Evolutionary conservation across 2,888 invertebrate species (phyloP), one percentile per base, ranked within the genome.

Genomic region (Escarpia spicata): DNA sequence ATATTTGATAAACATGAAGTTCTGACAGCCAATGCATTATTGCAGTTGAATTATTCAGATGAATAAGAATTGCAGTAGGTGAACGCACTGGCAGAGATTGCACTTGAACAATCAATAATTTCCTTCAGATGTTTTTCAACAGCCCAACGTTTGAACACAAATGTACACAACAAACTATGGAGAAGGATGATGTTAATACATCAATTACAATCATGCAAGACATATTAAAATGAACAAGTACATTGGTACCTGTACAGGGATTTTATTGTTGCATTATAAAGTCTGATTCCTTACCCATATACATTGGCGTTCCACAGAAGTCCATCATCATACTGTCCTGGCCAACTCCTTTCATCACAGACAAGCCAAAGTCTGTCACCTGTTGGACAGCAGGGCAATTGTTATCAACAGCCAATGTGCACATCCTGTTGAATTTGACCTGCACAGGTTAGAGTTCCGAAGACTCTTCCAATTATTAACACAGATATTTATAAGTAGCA

Each of bases 331-430:
- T 97, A 93, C 97, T 96, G 93, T 97, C 97, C 94, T 97, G 96
- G 10, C 97, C 97, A 90, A 96, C 96, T 4, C 97, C 96, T 95
- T 97, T 97, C 90, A 97, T 96, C 89, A 97, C 97, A 93, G 97
- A 97, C 93, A 97, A 95, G 31, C 97, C 97, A 95, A 97, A 97
- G 96, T 97, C 97, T 89, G 97, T 97, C 91, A 97, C 96, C 97
- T 97, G 94, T 75, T 26, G n/a, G 75, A 75, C 75, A 75, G 26
- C 26, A 75, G 12, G 52, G 9, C 75, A 75, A 75, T 19, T 26
- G 19, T 75, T 37, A 1, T 37, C 37, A 37, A 37, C 37, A 37
- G 37, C 37, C 1, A 1, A 37, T 37, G 0, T 37, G 37, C 37
- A 37, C 1, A 37, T 37, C 37, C 1, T 52, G 52, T 52, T 9